A percentile compares a stretch with the other conserved stretches of the same genome.
Evolutionary conservation across 2,797 vertebrate genomes (phyloP).

Genomic region (Amphiprion clarkii): DNA sequence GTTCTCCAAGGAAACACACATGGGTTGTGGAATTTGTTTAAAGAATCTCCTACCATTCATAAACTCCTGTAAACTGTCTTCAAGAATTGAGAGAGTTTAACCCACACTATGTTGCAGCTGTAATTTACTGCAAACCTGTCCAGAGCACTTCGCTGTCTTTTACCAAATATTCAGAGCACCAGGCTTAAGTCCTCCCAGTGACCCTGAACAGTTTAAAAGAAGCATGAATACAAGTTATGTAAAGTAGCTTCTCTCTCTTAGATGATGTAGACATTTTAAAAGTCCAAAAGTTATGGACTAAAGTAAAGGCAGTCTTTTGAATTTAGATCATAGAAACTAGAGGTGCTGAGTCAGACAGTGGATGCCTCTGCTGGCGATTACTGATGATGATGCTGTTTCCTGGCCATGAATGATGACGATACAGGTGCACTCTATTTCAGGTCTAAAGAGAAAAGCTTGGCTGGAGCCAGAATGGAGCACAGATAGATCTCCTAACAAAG

Average conservation of each 20-base stretch:
- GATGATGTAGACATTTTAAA: neutral
- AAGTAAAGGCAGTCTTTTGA: conserved; percentile 38
- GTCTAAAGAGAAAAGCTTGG: conserved; percentile 37
- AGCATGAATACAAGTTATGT: conserved; percentile 2
- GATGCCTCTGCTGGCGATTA: conserved; percentile 45
- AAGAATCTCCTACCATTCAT: no score
- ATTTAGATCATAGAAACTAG: conserved; percentile 42
- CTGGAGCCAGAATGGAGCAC: conserved; percentile 26
- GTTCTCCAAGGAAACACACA: neutral
- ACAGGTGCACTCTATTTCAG: conserved; percentile 57
- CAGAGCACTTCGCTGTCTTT: no score
- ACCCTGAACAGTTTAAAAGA: neutral
- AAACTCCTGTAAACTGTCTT: neutral
- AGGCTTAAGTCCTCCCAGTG: neutral
- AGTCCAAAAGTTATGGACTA: conserved; percentile 11
- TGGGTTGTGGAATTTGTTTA: neutral
- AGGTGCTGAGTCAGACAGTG: conserved; percentile 68
- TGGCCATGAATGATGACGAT: conserved; percentile 50
- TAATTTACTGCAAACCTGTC: neutral
- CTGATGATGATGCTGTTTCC: conserved; percentile 49
- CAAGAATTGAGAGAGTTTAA: neutral
- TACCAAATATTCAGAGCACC: no score
- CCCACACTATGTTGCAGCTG: neutral
- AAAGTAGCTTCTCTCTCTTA: conserved; percentile 10
- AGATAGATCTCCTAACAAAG: conserved; percentile 37